Base-by-base conservation (phyloP, 2,888 invertebrate species). In the Caenorhabditis parvicauda region DNA sequence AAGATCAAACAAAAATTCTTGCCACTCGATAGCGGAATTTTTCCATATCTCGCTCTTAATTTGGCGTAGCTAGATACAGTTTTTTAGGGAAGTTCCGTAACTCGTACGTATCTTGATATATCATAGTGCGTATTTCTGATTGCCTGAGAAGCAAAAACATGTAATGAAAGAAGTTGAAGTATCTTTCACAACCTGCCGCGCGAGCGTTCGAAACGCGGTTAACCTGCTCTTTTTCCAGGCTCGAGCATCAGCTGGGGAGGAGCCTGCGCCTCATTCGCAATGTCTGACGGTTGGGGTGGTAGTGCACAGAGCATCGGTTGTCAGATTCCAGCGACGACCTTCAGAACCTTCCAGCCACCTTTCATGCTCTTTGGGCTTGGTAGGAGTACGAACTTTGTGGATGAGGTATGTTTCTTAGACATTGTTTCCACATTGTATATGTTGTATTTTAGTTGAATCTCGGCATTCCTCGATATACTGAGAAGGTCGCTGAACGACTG, bases 341-440 rank as follows among this genome's bases (percentile, higher is more conserved):
- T 73, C 47, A 89, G 90, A 82, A 88, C 92, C 1, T 85, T 98
- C n/a, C 92, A 93, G 82, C 84, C 95, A 54, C 96, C 98, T 0
- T 98, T 92, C 82, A 89, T 90, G 0, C 89, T 93, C 67, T 96
- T 98, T 83, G 98, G 98, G 1, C 85, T 99, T n/a, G 98, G 96
- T 2, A 87, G 93, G 58, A 93, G 93, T 35, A 95, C 96, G 1
- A 98, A 98, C 84, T 98, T 96, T 84, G 90, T 98, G 0, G 71
- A 70, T 55, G 64, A 64, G 45, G 69, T 76, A 19, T 28, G 48
- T 9, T 29, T 63, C 55, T 42, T 67, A 65, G n/a, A 91, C 7
- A 77, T 86, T 14, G 83, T 84, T 24, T 64, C 63, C 32, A 12
- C 21, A 9, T 37, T 42, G 22, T 48, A 29, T 6, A 48, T 2